Evolutionary conservation across 2,113 vertebrate species (phyloP).

Genomic region (Empidonax alnorum): DNA sequence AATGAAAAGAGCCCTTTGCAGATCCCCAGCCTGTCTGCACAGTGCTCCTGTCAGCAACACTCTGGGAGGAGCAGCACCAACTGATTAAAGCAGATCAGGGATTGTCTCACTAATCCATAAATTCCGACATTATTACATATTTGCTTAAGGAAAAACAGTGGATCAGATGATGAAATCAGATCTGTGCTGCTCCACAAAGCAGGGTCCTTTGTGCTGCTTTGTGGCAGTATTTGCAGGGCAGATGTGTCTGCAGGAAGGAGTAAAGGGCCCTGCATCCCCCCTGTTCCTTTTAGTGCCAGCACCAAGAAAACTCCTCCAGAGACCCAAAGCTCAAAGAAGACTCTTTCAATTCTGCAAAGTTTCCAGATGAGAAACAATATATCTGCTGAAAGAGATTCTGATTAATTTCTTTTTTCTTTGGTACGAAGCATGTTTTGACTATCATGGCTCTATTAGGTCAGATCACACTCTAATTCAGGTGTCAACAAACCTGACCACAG

Average conservation of each 20-base stretch:
- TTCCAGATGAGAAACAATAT: background rate
- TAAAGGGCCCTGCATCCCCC: background rate
- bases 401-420: background rate
- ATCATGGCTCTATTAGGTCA: background rate
- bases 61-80: background rate
- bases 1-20: background rate
- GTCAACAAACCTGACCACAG: background rate
- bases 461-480: background rate
- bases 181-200: background rate
- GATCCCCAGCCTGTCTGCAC: background rate
- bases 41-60: background rate
- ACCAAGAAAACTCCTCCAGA: background rate
- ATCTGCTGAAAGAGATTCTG: background rate
- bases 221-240: background rate
- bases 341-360: background rate
- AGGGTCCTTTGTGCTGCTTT: background rate
- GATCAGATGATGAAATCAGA: background rate
- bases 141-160: conserved; percentile 36
- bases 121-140: conserved; percentile 43
- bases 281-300: background rate
- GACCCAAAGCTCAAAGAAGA: background rate
- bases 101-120: conserved; percentile 22
- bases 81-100: background rate
- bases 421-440: background rate
- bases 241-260: background rate